These are phyloP conservation scores for Panulirus ornatus DNA, from an alignment of 1,140 invertebrate species.

Conservation along the genomic window DNA sequence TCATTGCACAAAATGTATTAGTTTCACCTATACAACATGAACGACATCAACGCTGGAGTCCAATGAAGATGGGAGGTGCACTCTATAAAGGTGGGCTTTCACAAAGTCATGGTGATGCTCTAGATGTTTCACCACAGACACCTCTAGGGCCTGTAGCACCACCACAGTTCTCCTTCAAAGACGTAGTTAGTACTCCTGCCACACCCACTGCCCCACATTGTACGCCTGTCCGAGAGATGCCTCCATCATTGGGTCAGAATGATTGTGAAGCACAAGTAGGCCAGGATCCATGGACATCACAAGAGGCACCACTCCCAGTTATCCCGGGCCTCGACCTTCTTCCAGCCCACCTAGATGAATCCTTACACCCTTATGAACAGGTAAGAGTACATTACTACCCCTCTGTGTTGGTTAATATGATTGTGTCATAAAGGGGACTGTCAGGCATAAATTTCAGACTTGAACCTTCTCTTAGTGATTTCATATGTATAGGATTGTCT, in stretches of 20 bases:
- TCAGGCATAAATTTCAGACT: no score
- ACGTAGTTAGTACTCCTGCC: conserved; percentile 70
- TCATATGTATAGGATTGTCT: no score
- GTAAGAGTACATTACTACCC: neutral
- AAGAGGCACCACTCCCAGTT: conserved; percentile 57
- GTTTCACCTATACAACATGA: conserved; percentile 60
- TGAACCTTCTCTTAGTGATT: no score
- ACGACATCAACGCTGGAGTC: conserved; percentile 48
- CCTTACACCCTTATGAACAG: conserved; percentile 66
- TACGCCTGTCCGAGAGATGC: conserved; percentile 67
- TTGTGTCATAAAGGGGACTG: no score
- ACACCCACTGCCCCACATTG: conserved; percentile 57
- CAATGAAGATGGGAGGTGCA: conserved; percentile 40
- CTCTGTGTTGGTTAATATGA: no score
- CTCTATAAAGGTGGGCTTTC: conserved; percentile 69
- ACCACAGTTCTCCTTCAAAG: conserved; percentile 71
- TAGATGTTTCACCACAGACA: conserved; percentile 70
- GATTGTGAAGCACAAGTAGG: conserved; percentile 12
- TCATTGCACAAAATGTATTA: conserved; percentile 68
- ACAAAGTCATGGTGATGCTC: conserved; percentile 71
- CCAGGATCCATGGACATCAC: conserved; percentile 26
- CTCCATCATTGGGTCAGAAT: neutral
- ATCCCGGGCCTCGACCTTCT: conserved; percentile 71
- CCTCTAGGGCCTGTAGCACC: conserved; percentile 58
- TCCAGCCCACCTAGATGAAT: conserved; percentile 64